Percentiles rank a stretch among this genome's conserved stretches.
These are phyloP conservation scores for Venustaconcha ellipsiformis DNA, from an alignment of 1,140 invertebrate species.

Conservation along the genomic window DNA sequence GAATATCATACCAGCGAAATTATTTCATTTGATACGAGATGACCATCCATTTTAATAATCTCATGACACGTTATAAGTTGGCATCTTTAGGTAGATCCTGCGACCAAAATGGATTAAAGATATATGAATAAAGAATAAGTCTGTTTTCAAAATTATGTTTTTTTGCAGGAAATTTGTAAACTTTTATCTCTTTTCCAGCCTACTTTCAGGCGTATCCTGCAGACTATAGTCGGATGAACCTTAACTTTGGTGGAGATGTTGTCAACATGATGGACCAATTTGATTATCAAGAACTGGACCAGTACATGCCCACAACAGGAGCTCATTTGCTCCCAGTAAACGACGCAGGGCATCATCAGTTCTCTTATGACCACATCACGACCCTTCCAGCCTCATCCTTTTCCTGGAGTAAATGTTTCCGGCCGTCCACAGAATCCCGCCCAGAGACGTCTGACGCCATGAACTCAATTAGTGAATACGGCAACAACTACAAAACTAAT, in stretches of 20 bases:
- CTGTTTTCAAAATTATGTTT: background rate
- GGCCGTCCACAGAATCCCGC: slow-evolving; percentile 33
- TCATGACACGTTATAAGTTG: too few relatives aligned
- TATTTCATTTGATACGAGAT: too few relatives aligned
- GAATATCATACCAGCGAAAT: too few relatives aligned
- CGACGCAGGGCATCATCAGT: too few relatives aligned
- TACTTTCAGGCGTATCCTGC: slow-evolving; percentile 59
- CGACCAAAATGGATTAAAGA: too few relatives aligned
- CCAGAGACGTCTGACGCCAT: slow-evolving; percentile 38
- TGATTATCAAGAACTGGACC: slow-evolving; percentile 76
- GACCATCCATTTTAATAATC: too few relatives aligned
- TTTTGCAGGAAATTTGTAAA: background rate
- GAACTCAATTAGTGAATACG: slow-evolving; percentile 2
- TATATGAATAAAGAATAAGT: background rate
- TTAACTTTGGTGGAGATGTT: slow-evolving; percentile 69
- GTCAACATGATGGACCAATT: slow-evolving; percentile 70
- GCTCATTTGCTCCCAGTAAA: background rate
- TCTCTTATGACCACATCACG: background rate
- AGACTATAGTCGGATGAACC: slow-evolving; percentile 72
- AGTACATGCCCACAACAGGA: slow-evolving; percentile 72
- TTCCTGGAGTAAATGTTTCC: slow-evolving; percentile 36
- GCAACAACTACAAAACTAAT: background rate
- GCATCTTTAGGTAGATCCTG: too few relatives aligned
- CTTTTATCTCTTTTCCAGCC: slow-evolving; percentile 29
- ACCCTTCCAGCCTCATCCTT: slow-evolving; percentile 28